Base-by-base conservation (phyloP, 1,140 invertebrate species). In the Leptonema lineaticorne region DNA sequence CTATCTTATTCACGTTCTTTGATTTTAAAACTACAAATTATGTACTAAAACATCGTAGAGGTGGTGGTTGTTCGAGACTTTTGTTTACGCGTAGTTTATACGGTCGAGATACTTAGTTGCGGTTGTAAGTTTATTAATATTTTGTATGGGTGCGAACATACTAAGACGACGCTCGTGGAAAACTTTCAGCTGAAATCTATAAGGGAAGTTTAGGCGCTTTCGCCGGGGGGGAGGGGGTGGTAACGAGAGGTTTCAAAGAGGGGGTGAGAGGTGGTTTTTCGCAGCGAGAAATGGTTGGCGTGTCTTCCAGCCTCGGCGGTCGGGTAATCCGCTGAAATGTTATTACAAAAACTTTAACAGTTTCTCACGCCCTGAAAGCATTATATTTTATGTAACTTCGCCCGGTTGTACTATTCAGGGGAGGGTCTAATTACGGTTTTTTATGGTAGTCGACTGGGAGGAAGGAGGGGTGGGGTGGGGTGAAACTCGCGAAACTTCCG, bases 401-500 rank as follows among this genome's bases (percentile, higher is more conserved):
- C 60, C 18, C 57, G 53, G 58, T 68, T 46, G 29, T 60, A 68
- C 66, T 67, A 65, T 70, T 70, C 64, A 63, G 24, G 65, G 16
- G 59, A 59, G 58, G 65, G 66, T 71, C 69, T 71, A 71, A 71
- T 71, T 71, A 68, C 60, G 69, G 48, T 65, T 71, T 71, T 71
- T 71, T 71, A 71, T 53, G 66, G 56, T 41, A 27, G 27, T 4
- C 37, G 62, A n/a, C n/a, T n/a, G n/a, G n/a, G n/a, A n/a, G n/a
- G n/a, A n/a, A n/a, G n/a, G n/a, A n/a, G n/a, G n/a, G n/a, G n/a
- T n/a, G n/a, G n/a, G n/a, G n/a, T n/a, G n/a, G n/a, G n/a, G n/a
- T n/a, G n/a, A n/a, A n/a, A n/a, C n/a, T n/a, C 29, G 62, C 37
- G 18, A 64, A 69, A 48, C 66, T 71, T 45, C 18, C 18, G 8